Evolutionary conservation across 2,797 vertebrate species (phyloP).

Genomic region (Bradypodion ventrale): DNA sequence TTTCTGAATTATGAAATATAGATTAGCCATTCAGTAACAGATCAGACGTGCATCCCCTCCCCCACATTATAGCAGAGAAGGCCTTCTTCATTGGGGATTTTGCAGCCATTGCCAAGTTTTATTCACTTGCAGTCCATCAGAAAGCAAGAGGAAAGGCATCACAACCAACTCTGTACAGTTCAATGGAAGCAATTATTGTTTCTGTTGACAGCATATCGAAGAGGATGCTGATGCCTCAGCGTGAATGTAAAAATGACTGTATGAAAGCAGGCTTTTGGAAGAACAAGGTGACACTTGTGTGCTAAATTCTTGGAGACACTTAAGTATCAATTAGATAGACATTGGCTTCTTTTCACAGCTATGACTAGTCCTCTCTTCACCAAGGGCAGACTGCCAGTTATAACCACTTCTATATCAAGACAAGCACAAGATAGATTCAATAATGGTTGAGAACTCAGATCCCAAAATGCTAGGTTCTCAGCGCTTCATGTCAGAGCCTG

Average conservation of each 20-base stretch:
- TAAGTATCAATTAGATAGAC: background rate
- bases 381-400: background rate
- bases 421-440: background rate
- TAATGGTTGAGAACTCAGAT: no score
- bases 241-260: background rate
- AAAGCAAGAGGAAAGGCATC: background rate
- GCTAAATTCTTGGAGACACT: background rate
- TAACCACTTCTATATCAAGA: background rate
- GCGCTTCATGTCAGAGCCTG: background rate
- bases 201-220: conserved; percentile 1
- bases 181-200: conserved; percentile 1
- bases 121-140: conserved; percentile 3
- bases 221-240: background rate
- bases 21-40: conserved; percentile 67
- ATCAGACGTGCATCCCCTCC: conserved; percentile 26
- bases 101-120: conserved; percentile 29
- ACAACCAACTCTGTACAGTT: background rate
- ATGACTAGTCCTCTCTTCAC: background rate
- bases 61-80: background rate
- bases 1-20: conserved; percentile 72
- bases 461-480: background rate
- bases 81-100: conserved; percentile 27
- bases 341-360: background rate
- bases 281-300: background rate
- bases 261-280: conserved; percentile 4